phyloP scores from a whole-genome alignment of 2,888 invertebrate genomes.

The Pachymerium ferrugineum region DNA sequence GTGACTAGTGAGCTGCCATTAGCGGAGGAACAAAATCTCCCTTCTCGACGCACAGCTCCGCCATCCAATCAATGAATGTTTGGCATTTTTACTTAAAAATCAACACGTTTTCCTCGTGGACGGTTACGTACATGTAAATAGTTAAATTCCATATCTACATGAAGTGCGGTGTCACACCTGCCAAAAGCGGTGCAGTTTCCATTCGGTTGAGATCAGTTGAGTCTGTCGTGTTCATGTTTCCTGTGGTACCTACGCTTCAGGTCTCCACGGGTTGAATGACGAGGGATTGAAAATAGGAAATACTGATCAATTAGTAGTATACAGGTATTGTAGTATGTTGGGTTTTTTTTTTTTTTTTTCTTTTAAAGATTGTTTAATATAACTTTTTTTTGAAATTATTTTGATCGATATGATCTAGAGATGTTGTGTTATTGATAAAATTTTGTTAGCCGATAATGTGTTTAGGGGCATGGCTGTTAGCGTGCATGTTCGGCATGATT shows the following conservation, averaged over 20 bases:
- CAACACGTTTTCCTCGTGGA: neutral
- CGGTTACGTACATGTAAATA: neutral
- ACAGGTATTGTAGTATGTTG: no score
- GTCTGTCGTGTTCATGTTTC: neutral
- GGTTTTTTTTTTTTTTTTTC: no score
- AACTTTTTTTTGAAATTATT: no score
- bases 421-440: no score
- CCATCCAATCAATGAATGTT: neutral
- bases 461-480: no score
- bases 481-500: no score
- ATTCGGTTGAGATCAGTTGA: neutral
- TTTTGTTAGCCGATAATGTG: no score
- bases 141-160: no score
- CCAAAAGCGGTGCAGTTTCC: neutral
- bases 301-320: no score
- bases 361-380: no score
- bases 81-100: neutral
- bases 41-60: neutral
- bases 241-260: neutral
- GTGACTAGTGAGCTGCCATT: slow-evolving; percentile 17
- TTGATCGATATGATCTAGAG: no score
- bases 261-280: slow-evolving; percentile 3
- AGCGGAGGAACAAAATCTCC: neutral
- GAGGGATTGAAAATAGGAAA: neutral
- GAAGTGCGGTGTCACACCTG: neutral